A percentile compares a stretch with the other conserved stretches of the same genome.
phyloP scores from a whole-genome alignment of 2,888 invertebrate species.

The Podabrus alpinus region DNA sequence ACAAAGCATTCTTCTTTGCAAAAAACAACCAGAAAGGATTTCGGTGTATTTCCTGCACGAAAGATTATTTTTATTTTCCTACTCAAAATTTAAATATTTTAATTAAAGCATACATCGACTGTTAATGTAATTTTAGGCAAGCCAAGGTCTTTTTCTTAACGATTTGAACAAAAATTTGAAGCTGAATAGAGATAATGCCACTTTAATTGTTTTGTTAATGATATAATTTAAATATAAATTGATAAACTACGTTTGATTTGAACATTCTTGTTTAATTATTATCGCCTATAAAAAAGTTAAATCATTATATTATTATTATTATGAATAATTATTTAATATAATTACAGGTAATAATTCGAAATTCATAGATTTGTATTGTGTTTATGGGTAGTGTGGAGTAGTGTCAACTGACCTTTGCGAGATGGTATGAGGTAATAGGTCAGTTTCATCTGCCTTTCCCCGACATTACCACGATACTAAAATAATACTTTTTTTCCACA shows the following conservation, averaged over 20 bases:
- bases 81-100: background rate
- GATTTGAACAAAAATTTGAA: background rate
- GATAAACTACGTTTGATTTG: background rate
- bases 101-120: background rate
- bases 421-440: conserved; percentile 39
- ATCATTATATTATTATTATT: background rate
- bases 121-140: background rate
- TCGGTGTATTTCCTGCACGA: background rate
- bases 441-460: conserved; percentile 40
- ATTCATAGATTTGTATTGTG: background rate
- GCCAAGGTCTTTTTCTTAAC: background rate
- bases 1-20: background rate
- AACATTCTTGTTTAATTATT: background rate
- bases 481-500: background rate
- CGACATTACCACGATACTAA: conserved; percentile 27
- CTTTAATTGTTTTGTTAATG: background rate
- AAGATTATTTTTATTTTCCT: background rate
- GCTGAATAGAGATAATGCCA: background rate
- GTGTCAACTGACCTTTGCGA: conserved; percentile 39
- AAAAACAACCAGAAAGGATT: background rate
- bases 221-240: background rate
- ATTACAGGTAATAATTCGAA: background rate
- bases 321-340: background rate
- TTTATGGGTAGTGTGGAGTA: conserved; percentile 2
- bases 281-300: background rate